Evolutionary conservation across 2,113 vertebrate genomes (phyloP).

Genomic region (Plotosus lineatus): DNA sequence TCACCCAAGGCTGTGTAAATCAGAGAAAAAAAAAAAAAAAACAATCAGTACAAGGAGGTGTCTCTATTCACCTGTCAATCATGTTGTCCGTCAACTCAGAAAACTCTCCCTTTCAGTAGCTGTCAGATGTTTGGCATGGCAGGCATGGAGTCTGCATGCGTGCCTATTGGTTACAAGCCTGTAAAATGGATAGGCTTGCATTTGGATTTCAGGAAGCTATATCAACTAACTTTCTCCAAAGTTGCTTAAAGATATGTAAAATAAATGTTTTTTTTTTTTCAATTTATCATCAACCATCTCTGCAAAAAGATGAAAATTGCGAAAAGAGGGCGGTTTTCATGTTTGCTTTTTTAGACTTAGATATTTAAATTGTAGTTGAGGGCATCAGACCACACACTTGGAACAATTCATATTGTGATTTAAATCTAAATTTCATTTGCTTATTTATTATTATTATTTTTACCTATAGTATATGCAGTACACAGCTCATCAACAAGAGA

Average conservation of each 20-base stretch:
- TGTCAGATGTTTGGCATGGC: neutral
- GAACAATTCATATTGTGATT: neutral
- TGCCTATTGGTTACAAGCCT: neutral
- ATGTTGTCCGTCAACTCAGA: neutral
- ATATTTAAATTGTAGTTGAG: neutral
- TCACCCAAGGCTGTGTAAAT: constrained; percentile 11
- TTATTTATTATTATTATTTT: neutral
- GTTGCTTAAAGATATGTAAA: neutral
- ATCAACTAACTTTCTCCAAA: neutral
- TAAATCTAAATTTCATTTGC: neutral
- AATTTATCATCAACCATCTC: neutral
- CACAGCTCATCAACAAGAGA: neutral
- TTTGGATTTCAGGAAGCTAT: neutral
- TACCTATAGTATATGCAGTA: neutral
- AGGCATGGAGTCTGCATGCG: neutral
- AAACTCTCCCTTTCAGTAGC: neutral
- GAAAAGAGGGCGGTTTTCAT: neutral
- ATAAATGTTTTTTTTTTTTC: neutral
- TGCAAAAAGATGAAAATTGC: neutral
- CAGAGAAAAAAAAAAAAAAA: constrained; percentile 18
- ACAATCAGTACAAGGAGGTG: constrained; percentile 19
- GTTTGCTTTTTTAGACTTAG: neutral
- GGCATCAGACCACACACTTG: neutral
- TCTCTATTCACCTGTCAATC: constrained; percentile 11
- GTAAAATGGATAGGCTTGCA: neutral